Evolutionary conservation across 2,888 invertebrate species (phyloP).

Genomic region (Apomyelois bistriatella): DNA sequence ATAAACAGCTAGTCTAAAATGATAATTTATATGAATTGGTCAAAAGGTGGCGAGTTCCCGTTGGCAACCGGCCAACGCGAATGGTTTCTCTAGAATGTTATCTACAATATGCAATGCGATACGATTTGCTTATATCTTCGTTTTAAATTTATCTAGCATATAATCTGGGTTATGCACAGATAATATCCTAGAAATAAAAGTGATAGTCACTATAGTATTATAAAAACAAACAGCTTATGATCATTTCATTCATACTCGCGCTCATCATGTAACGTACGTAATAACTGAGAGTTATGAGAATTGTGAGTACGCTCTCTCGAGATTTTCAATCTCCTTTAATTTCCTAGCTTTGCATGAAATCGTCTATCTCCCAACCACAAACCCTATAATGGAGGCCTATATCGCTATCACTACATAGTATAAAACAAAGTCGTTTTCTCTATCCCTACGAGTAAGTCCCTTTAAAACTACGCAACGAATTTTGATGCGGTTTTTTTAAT

Average conservation of each 20-base stretch:
- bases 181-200: neutral
- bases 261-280: slow-evolving; percentile 8
- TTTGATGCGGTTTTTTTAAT: too few relatives aligned
- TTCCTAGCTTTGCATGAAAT: slow-evolving; percentile 9
- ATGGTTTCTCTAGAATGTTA: slow-evolving; percentile 53
- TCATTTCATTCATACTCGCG: neutral
- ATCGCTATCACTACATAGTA: too few relatives aligned
- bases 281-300: slow-evolving; percentile 3
- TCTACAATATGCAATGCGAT: slow-evolving; percentile 37
- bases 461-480: too few relatives aligned
- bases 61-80: slow-evolving; percentile 53
- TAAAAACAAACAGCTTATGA: neutral
- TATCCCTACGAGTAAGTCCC: too few relatives aligned
- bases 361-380: slow-evolving; percentile 6
- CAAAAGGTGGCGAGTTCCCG: slow-evolving; percentile 44
- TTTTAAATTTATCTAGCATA: slow-evolving; percentile 19
- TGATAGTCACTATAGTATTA: too few relatives aligned
- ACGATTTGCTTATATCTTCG: slow-evolving; percentile 42
- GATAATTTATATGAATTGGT: slow-evolving; percentile 48
- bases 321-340: slow-evolving; percentile 7
- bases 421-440: too few relatives aligned
- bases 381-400: neutral
- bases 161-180: neutral
- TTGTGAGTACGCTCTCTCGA: slow-evolving; percentile 2
- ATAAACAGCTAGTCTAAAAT: slow-evolving; percentile 40